Evolutionary conservation across 1,140 invertebrate species (phyloP).

Genomic region (Drosophila pandora): DNA sequence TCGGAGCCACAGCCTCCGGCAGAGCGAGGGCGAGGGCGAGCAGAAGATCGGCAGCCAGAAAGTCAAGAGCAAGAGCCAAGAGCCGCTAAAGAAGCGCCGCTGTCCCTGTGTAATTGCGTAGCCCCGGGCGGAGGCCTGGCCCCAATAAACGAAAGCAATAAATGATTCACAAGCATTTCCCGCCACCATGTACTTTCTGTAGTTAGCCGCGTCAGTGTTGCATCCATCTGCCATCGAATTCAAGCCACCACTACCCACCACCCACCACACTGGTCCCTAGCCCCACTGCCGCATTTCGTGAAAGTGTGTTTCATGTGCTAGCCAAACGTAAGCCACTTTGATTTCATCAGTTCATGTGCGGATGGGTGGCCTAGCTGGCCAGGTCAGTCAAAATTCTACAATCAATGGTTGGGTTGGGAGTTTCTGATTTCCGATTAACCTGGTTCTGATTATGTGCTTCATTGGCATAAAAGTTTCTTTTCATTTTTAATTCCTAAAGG

Average conservation of each 20-base stretch:
- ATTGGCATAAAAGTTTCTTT: no score
- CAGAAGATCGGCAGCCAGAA: constrained; percentile 27
- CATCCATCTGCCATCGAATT: constrained; percentile 18
- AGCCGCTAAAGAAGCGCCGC: constrained; percentile 18
- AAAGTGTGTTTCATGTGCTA: neutral
- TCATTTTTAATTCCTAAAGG: no score
- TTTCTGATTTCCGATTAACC: no score
- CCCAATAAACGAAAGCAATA: constrained; percentile 58
- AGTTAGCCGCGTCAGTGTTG: constrained; percentile 26
- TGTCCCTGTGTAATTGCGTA: constrained; percentile 57
- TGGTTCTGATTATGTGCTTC: no score
- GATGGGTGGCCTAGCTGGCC: no score
- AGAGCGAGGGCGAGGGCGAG: constrained; percentile 18
- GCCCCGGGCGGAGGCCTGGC: constrained; percentile 12
- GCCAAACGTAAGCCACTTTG: neutral
- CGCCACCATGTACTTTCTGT: constrained; percentile 36
- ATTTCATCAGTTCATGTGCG: no score
- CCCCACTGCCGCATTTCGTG: neutral
- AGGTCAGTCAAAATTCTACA: no score
- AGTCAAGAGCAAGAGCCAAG: constrained; percentile 4
- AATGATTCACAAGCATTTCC: constrained; percentile 41
- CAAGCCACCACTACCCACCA: neutral
- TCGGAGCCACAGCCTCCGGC: constrained; percentile 17
- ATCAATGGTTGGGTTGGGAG: no score
- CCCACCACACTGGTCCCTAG: neutral